These are phyloP conservation scores for Anhinga anhinga DNA, from an alignment of 2,113 vertebrate species.

Conservation along the genomic window DNA sequence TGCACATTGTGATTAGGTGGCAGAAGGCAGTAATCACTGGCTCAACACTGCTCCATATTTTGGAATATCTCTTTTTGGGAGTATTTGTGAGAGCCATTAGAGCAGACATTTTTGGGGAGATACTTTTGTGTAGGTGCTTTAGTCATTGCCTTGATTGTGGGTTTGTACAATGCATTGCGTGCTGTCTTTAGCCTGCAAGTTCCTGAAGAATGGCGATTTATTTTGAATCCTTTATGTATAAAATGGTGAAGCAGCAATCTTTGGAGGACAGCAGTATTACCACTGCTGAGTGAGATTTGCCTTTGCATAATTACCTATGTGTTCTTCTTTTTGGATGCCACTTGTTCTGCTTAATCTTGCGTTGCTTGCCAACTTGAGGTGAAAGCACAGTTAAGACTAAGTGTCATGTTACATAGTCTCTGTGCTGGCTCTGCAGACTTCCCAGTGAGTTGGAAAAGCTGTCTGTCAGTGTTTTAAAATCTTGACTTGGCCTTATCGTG, in stretches of 20 bases:
- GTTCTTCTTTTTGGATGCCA: neutral
- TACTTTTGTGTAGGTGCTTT: neutral
- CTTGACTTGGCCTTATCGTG: neutral
- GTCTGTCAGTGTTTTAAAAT: neutral
- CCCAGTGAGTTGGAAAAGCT: neutral
- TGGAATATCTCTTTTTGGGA: neutral
- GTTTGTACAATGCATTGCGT: neutral
- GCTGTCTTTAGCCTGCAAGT: neutral
- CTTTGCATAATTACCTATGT: neutral
- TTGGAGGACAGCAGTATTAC: neutral
- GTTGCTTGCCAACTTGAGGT: neutral
- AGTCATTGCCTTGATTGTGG: neutral
- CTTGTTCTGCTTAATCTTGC: slow-evolving; percentile 6
- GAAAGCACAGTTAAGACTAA: neutral
- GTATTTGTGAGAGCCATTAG: neutral
- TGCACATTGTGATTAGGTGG: neutral
- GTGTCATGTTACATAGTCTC: neutral
- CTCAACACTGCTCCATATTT: neutral
- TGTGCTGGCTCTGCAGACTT: neutral
- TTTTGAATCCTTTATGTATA: neutral
- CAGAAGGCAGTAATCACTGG: neutral
- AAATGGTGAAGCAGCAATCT: neutral
- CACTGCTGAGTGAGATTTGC: neutral
- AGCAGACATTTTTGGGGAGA: neutral
- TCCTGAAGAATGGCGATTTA: neutral